These are phyloP conservation scores for Andinoacara biseriatus DNA, from an alignment of 2,113 vertebrate species.

Conservation along the genomic window DNA sequence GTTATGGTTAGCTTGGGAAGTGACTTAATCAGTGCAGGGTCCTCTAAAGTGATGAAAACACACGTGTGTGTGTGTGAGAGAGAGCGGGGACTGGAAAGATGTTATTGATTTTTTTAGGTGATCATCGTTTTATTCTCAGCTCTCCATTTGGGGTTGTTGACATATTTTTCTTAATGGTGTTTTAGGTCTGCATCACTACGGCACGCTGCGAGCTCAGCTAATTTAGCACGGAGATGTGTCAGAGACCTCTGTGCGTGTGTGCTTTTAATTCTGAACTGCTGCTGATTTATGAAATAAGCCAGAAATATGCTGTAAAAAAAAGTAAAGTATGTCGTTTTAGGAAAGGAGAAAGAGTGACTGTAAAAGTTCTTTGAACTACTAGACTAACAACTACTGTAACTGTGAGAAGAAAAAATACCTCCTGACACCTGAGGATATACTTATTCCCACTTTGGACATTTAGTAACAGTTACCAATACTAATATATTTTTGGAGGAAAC, in stretches of 20 bases:
- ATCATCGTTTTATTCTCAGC: constrained; percentile 16
- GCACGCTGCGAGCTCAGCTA: constrained; percentile 59
- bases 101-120: constrained; percentile 51
- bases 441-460: too few species aligned
- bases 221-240: background rate
- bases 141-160: constrained; percentile 3
- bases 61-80: background rate
- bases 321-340: background rate
- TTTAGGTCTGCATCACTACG: constrained; percentile 57
- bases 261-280: constrained; percentile 29
- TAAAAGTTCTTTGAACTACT: background rate
- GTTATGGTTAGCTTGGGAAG: background rate
- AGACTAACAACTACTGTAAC: too few species aligned
- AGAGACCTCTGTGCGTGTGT: constrained; percentile 13
- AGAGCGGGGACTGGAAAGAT: background rate
- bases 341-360: background rate
- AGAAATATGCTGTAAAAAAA: background rate
- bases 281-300: background rate
- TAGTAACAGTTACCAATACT: too few species aligned
- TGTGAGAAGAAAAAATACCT: too few species aligned
- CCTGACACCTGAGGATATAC: too few species aligned
- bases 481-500: too few species aligned
- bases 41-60: background rate
- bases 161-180: constrained; percentile 41
- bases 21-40: background rate